Evolutionary conservation across 2,888 invertebrate genomes (phyloP).

Genomic region (Metellina segmentata): DNA sequence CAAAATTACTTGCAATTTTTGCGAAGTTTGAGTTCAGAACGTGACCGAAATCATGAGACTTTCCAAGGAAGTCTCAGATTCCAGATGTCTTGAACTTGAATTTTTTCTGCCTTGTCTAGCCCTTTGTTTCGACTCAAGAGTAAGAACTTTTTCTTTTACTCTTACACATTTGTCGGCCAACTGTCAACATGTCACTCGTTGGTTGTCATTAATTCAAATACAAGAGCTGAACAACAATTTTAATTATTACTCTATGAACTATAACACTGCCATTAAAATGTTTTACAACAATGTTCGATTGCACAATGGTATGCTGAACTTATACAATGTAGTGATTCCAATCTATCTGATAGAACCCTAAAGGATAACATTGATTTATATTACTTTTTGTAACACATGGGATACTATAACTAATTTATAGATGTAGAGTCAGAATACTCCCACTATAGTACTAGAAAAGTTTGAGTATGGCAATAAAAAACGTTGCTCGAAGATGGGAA

Average conservation of each 20-base stretch:
- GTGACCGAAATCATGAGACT: conserved; percentile 21
- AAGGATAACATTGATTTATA: too few relatives aligned
- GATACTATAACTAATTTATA: too few relatives aligned
- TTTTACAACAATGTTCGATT: too few relatives aligned
- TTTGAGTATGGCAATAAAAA: too few relatives aligned
- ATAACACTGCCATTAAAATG: not conserved
- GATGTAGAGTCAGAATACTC: too few relatives aligned
- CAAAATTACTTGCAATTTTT: not conserved
- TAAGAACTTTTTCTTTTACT: not conserved
- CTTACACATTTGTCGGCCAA: conserved; percentile 22
- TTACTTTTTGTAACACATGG: too few relatives aligned
- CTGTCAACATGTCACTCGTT: conserved; percentile 18
- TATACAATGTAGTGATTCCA: too few relatives aligned
- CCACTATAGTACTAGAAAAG: too few relatives aligned
- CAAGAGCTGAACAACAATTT: conserved; percentile 22
- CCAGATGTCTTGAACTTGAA: conserved; percentile 58
- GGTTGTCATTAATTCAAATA: not conserved
- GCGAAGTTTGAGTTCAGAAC: not conserved
- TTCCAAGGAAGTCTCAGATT: conserved; percentile 33
- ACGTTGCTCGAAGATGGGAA: too few relatives aligned
- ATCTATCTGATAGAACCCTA: too few relatives aligned
- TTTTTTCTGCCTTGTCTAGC: conserved; percentile 20
- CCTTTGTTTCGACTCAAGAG: conserved; percentile 25
- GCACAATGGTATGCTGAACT: too few relatives aligned
- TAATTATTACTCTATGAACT: not conserved